Evolutionary conservation across 2,888 invertebrate genomes (phyloP).

Genomic region (Xestia c-nigrum): DNA sequence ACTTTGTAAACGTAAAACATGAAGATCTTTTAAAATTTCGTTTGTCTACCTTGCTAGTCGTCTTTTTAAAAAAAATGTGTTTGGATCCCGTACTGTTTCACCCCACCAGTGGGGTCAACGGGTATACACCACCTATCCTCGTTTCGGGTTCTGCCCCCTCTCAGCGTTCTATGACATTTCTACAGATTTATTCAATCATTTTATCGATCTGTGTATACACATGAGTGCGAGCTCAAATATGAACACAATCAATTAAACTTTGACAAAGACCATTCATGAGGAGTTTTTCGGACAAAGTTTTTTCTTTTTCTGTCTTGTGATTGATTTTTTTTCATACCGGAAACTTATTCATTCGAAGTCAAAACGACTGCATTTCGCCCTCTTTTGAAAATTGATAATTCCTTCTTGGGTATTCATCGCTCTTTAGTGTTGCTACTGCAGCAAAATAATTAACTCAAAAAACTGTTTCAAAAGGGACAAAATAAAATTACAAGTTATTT

Average conservation of each 20-base stretch:
- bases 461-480: background rate
- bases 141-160: background rate
- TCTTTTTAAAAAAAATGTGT: constrained; percentile 21
- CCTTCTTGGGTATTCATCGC: background rate
- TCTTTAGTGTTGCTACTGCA: background rate
- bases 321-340: background rate
- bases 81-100: background rate
- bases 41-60: background rate
- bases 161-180: constrained; percentile 14
- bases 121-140: background rate
- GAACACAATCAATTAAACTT: constrained; percentile 42
- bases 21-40: constrained; percentile 6
- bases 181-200: constrained; percentile 48
- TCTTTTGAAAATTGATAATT: background rate
- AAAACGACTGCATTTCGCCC: background rate
- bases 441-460: background rate
- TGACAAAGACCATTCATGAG: background rate
- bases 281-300: background rate
- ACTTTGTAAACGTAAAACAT: background rate
- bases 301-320: background rate
- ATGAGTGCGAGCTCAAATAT: constrained; percentile 11
- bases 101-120: too few relatives aligned
- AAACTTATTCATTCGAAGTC: background rate
- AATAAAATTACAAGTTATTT: background rate
- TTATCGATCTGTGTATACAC: constrained; percentile 45